Conservation (phyloP, 2,797 vertebrate genomes). For the Macropodus opercularis region DNA sequence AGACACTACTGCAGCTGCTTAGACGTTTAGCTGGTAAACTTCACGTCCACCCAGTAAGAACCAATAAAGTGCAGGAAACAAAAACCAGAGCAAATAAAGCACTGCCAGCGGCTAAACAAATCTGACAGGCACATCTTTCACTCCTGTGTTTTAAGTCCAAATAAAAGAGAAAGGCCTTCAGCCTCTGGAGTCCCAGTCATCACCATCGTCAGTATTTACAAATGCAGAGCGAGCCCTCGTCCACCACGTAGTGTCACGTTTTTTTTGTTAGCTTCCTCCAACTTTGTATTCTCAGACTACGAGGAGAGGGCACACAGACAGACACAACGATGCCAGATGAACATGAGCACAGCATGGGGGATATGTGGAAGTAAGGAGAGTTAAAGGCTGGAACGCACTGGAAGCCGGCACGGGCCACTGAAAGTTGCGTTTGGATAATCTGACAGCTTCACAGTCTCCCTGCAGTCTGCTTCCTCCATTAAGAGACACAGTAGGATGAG, state of each 20-base stretch:
- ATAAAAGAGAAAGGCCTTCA: neutral
- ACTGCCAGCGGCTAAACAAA: constrained; percentile 14
- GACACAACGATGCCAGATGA: constrained; percentile 30
- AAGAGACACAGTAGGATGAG: constrained; percentile 8
- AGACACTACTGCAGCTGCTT: constrained; percentile 31
- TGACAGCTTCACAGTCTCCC: neutral
- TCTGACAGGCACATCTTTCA: neutral
- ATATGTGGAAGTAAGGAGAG: constrained; percentile 45
- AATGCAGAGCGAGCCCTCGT: neutral
- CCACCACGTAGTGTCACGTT: constrained; percentile 8
- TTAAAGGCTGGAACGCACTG: constrained; percentile 60
- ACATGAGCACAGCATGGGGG: constrained; percentile 36
- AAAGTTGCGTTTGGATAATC: neutral
- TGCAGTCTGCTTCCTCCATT: neutral
- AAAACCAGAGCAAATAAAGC: constrained; percentile 24
- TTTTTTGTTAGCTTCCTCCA: neutral
- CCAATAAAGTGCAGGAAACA: constrained; percentile 53
- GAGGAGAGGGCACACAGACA: neutral
- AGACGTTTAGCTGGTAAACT: constrained; percentile 7
- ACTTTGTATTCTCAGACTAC: neutral
- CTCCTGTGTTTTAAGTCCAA: neutral
- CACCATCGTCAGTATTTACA: constrained; percentile 35
- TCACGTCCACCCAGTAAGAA: constrained; percentile 8
- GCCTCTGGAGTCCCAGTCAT: neutral
- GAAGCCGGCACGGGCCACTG: constrained; percentile 36